Percentiles rank a stretch among this genome's conserved stretches.
phyloP scores from a whole-genome alignment of 2,113 vertebrate species.

The Takifugu bimaculatus region DNA sequence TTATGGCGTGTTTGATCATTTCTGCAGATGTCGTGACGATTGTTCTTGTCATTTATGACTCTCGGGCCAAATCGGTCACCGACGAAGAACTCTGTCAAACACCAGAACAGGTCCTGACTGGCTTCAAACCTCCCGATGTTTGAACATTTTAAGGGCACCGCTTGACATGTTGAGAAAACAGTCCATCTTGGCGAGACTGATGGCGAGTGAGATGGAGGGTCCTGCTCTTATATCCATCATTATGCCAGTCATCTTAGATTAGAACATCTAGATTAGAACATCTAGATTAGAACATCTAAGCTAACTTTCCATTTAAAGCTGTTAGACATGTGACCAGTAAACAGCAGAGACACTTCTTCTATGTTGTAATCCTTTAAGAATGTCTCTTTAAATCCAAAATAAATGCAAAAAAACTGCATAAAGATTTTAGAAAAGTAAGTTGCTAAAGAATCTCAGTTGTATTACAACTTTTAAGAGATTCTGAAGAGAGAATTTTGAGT shows the following conservation, averaged over 20 bases:
- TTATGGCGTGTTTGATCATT: slow-evolving; percentile 1
- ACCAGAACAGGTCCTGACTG: slow-evolving; percentile 1
- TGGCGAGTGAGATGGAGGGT: not conserved
- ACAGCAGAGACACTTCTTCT: no score
- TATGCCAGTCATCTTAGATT: not conserved
- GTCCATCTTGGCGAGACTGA: not conserved
- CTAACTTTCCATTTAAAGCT: no score
- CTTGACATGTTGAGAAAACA: not conserved
- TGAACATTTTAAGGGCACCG: not conserved
- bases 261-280: not conserved
- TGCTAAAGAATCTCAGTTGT: no score
- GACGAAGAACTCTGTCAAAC: slow-evolving; percentile 13
- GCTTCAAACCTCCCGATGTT: slow-evolving; percentile 5
- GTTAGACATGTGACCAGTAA: no score
- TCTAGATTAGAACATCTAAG: no score
- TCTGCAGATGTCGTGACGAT: not conserved
- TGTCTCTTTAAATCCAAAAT: no score
- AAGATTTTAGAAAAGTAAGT: no score
- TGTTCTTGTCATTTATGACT: not conserved
- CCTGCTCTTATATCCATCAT: slow-evolving; percentile 9
- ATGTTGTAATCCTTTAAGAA: no score
- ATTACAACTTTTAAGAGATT: no score
- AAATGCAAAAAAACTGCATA: no score
- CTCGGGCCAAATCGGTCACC: not conserved
- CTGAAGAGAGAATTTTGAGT: no score